Conservation (phyloP, 2,797 vertebrate genomes). For the Leptodactylus fallax region DNA sequence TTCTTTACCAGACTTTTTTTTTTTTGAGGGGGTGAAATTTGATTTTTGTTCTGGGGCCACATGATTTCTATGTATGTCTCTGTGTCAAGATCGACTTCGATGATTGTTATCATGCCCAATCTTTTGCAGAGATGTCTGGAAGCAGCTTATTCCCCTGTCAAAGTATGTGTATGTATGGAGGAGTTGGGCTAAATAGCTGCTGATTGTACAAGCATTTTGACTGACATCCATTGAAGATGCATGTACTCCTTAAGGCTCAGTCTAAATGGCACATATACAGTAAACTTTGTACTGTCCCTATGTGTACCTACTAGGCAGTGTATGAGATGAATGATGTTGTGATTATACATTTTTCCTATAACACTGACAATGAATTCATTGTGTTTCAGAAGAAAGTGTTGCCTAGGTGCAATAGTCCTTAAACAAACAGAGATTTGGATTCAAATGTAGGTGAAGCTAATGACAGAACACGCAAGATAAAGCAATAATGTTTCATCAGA, state of each 20-base stretch:
- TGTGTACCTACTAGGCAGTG: neutral
- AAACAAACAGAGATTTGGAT: neutral
- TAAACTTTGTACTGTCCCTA: neutral
- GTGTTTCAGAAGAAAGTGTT: constrained; percentile 14
- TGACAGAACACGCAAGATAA: neutral
- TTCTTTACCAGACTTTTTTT: too few relatives aligned
- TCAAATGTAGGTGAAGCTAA: neutral
- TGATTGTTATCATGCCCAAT: too few relatives aligned
- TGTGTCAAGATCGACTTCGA: too few relatives aligned
- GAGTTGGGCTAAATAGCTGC: too few relatives aligned
- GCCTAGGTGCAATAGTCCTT: constrained; percentile 10
- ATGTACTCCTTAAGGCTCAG: neutral
- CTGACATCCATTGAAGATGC: too few relatives aligned
- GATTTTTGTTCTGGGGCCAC: too few relatives aligned
- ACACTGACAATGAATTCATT: neutral
- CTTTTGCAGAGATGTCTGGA: too few relatives aligned
- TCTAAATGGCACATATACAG: neutral
- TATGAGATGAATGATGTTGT: neutral
- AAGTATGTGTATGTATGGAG: too few relatives aligned
- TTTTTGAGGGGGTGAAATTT: too few relatives aligned
- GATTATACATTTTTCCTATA: neutral
- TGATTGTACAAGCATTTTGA: too few relatives aligned
- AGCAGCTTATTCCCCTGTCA: too few relatives aligned
- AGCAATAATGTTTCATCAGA: neutral
- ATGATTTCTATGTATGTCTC: too few relatives aligned